Conservation (phyloP, 1,140 invertebrate genomes). For the Aphidius gifuensis region DNA sequence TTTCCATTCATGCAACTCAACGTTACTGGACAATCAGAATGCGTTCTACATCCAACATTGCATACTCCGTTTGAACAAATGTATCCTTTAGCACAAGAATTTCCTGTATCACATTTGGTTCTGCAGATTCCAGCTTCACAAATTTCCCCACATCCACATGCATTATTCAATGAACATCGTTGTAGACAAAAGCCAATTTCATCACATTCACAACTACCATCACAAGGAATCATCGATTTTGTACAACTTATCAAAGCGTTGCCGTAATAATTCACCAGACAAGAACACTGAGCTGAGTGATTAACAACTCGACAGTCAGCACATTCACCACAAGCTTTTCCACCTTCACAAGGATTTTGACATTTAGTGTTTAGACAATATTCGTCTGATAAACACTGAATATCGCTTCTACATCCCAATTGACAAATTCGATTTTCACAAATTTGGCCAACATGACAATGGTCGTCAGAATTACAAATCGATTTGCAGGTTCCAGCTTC, state of each 20-base stretch:
- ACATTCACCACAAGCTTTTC: constrained; percentile 73
- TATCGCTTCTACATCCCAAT: constrained; percentile 78
- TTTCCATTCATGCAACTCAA: constrained; percentile 72
- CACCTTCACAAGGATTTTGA: constrained; percentile 74
- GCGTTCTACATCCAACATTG: constrained; percentile 70
- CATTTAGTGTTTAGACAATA: constrained; percentile 82
- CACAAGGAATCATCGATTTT: constrained; percentile 64
- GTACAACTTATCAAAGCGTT: constrained; percentile 75
- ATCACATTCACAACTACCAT: constrained; percentile 71
- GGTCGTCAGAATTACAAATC: constrained; percentile 79
- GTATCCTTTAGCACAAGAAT: constrained; percentile 58
- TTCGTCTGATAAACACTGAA: constrained; percentile 69
- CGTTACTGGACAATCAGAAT: constrained; percentile 76
- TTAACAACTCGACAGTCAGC: constrained; percentile 78
- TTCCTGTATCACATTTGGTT: constrained; percentile 58
- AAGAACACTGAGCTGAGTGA: constrained; percentile 80
- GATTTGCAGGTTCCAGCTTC: constrained; percentile 75
- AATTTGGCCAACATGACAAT: constrained; percentile 76
- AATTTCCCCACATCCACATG: constrained; percentile 75
- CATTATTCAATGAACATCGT: constrained; percentile 63
- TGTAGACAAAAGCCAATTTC: constrained; percentile 73
- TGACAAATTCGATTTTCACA: constrained; percentile 84
- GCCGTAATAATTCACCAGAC: constrained; percentile 74
- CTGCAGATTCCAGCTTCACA: constrained; percentile 65
- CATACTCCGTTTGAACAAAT: constrained; percentile 66